Evolutionary conservation across 2,797 vertebrate species (phyloP), one percentile per base, ranked within the genome.

Genomic region (Echeneis naucrates): DNA sequence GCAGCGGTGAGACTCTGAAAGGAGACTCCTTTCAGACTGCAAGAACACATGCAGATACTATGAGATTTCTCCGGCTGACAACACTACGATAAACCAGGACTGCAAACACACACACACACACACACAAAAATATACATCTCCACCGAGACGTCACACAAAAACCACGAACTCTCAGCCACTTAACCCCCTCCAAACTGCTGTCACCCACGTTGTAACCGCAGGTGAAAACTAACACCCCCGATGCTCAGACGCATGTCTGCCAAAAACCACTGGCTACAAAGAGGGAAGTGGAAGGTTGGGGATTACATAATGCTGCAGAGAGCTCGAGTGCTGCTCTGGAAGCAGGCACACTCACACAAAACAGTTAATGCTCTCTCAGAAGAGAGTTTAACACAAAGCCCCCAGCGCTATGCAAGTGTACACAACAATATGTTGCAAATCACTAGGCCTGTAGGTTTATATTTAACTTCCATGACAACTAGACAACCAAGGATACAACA

Each of bases 301-400:
- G 80, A 91, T 93, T 93, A 90, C 87, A 88, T 92, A 94, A 93
- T 83, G 82, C 83, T 69, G 81, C 82, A 71, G 84, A 84, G 82
- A 82, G 88, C 69, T 63, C 66, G 72, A 84, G 76, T 37, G 73
- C 68, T 67, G 77, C 68, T 77, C 60, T 56, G 65, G 78, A 65
- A 80, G 74, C 78, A 80, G 55, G 45, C 57, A 57, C 69, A 38
- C 65, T 82, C 65, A 1, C 62, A 68, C 37, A 48, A 73, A 79
- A 73, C 68, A 75, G 75, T 72, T 53, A 72, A 68, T 10, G 63
- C 38, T 53, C 32, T 72, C 38, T 71, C 70, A 52, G 55, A 66
- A 68, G 64, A 32, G 21, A 72, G 60, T 69, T 77, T 76, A 62
- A 69, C 50, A 6, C 27, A 52, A 47, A 61, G 52, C 26, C 40